Percentiles rank a stretch among this genome's conserved stretches.
Evolutionary conservation across 2,888 invertebrate genomes (phyloP).

Genomic region (Pollenia angustigena): DNA sequence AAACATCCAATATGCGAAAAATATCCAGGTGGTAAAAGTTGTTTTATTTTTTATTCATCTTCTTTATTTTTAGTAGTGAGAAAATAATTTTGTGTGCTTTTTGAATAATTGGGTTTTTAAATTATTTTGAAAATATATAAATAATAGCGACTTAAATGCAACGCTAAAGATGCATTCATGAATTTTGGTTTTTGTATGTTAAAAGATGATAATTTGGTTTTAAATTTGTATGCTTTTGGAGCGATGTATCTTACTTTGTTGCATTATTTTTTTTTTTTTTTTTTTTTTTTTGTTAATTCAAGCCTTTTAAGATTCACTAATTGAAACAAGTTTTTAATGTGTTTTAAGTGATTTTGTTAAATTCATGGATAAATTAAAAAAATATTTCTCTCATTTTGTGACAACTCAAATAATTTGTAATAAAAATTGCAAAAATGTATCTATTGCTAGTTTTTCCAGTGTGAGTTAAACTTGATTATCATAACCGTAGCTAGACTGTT

Average conservation of each 20-base stretch:
- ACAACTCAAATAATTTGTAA: too few species aligned
- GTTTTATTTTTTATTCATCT: slow-evolving; percentile 24
- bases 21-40: slow-evolving; percentile 51
- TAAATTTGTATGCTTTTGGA: neutral
- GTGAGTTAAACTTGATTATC: too few species aligned
- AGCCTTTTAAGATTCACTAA: neutral
- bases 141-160: slow-evolving; percentile 13
- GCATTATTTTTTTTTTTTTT: neutral
- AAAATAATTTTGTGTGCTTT: slow-evolving; percentile 50
- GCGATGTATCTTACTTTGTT: neutral
- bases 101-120: slow-evolving; percentile 54
- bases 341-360: neutral
- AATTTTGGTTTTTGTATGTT: neutral
- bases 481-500: too few species aligned
- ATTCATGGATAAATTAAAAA: too few species aligned
- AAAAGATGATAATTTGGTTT: slow-evolving; percentile 12
- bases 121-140: slow-evolving; percentile 52
- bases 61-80: slow-evolving; percentile 39
- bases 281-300: neutral
- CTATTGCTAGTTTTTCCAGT: too few species aligned
- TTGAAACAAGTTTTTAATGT: neutral
- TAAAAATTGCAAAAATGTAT: too few species aligned
- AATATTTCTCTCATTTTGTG: too few species aligned
- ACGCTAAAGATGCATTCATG: slow-evolving; percentile 12
- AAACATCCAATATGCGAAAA: slow-evolving; percentile 17